phyloP scores from a whole-genome alignment of 2,797 vertebrate species.

The Sebastes glaucus region DNA sequence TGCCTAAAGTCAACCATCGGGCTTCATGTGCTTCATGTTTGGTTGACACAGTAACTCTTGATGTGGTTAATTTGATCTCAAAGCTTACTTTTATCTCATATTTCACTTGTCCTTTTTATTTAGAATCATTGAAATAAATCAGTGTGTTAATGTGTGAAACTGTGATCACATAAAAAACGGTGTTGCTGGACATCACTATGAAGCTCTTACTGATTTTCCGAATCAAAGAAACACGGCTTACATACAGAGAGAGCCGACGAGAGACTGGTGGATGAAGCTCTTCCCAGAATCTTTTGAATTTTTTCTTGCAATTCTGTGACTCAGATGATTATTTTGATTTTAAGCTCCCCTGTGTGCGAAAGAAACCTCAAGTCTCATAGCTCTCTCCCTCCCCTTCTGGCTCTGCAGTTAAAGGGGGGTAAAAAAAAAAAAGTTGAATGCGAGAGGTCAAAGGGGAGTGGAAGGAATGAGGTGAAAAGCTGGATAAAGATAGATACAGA shows the following conservation, averaged over 20 bases:
- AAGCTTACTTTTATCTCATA: neutral
- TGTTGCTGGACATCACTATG: neutral
- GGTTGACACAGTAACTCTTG: neutral
- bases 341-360: neutral
- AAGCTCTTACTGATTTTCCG: neutral
- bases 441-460: constrained; percentile 34
- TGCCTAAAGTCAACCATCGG: constrained; percentile 11
- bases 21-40: neutral
- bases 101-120: neutral
- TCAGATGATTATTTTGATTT: constrained; percentile 14
- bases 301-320: constrained; percentile 1
- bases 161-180: neutral
- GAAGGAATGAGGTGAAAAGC: constrained; percentile 37
- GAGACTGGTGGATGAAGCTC: neutral
- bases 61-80: neutral
- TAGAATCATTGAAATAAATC: neutral
- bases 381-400: neutral
- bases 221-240: neutral
- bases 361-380: neutral
- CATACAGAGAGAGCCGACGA: neutral
- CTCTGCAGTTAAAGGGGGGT: neutral
- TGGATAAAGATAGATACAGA: constrained; percentile 31
- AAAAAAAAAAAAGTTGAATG: neutral
- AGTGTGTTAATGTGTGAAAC: neutral
- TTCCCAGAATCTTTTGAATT: constrained; percentile 15